Evolutionary conservation across 2,888 invertebrate genomes (phyloP), one percentile per base, ranked within the genome.

Genomic region (Hoplodrina blanda): DNA sequence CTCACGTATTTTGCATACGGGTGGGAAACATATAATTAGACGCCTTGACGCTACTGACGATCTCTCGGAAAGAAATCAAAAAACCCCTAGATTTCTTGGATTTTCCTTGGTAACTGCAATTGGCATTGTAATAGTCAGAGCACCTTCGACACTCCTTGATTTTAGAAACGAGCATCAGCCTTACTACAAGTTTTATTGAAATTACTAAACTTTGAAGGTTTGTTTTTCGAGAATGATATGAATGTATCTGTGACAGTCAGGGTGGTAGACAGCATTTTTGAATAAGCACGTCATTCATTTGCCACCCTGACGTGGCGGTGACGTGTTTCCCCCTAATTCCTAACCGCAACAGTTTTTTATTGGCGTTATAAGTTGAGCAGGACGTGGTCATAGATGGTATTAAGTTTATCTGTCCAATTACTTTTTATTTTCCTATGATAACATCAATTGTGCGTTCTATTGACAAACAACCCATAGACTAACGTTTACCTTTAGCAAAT

Each of bases 341-440:
- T 55, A n/a, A 15, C 25, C 65, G 8, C 13, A 13, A 30, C 7
- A 41, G 1, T 41, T 20, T 41, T 30, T n/a, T 25, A 66, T 19
- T 66, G 17, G 8, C 25, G 6, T 8, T 19, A 13, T 13, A 52
- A 41, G 30, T 46, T 4, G 46, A 25, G 17, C 25, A 46, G 37
- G 46, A 37, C 8, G 13, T 50, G 19, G 25, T 20, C 13, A 17
- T 54, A 53, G 2, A 19, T 41, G 15, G 50, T 37, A 30, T 44
- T 19, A 46, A 59, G 66, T 50, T 77, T 62, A 76, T 62, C 71
- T 33, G 20, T 49, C 33, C 50, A 33, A 73, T 73, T 64, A 73
- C 20, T 49, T 50, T 20, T 46, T 46, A 15, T 46, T 46, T 62
- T 54, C 11, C 37, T 59, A 59, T 62, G 44, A 59, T 52, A 59